phyloP scores from a whole-genome alignment of 2,888 invertebrate genomes.

The Oscheius sp. region DNA sequence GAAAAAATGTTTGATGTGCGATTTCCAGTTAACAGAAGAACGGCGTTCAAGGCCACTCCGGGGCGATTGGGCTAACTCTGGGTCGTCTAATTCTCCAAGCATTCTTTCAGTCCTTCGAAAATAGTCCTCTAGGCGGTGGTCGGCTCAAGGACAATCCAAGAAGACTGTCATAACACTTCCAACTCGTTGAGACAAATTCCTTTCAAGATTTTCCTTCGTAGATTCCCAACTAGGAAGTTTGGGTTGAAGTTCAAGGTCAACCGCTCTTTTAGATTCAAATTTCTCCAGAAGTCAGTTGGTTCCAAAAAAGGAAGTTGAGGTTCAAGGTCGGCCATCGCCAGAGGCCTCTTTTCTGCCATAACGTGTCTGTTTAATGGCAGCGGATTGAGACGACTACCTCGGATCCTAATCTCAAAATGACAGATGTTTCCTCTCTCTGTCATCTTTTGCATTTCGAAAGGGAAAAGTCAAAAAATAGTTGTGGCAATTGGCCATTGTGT shows the following conservation, averaged over 20 bases:
- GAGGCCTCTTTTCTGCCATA: neutral
- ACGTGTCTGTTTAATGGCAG: slow-evolving; percentile 8
- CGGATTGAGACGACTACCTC: slow-evolving; percentile 1
- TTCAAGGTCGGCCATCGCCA: neutral
- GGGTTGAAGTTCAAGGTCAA: neutral
- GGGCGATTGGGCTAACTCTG: neutral
- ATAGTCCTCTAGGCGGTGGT: too few species aligned
- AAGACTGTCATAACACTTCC: too few species aligned
- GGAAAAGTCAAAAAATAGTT: neutral
- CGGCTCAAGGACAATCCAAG: too few species aligned
- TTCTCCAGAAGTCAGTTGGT: neutral
- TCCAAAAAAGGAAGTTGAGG: neutral
- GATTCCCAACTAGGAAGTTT: too few species aligned
- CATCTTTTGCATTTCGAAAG: too few species aligned
- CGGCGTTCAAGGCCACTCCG: slow-evolving; percentile 18
- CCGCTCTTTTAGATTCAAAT: neutral
- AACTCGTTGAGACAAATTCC: too few species aligned
- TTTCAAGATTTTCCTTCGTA: too few species aligned
- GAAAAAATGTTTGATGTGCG: slow-evolving; percentile 19
- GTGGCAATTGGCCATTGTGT: neutral
- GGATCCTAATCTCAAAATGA: slow-evolving; percentile 28
- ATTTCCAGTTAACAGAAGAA: slow-evolving; percentile 20
- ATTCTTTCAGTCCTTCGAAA: too few species aligned
- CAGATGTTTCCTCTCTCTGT: slow-evolving; percentile 21
- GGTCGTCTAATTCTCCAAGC: too few species aligned